Conservation (phyloP, 2,797 vertebrate genomes). For the Oreochromis grahami region DNA sequence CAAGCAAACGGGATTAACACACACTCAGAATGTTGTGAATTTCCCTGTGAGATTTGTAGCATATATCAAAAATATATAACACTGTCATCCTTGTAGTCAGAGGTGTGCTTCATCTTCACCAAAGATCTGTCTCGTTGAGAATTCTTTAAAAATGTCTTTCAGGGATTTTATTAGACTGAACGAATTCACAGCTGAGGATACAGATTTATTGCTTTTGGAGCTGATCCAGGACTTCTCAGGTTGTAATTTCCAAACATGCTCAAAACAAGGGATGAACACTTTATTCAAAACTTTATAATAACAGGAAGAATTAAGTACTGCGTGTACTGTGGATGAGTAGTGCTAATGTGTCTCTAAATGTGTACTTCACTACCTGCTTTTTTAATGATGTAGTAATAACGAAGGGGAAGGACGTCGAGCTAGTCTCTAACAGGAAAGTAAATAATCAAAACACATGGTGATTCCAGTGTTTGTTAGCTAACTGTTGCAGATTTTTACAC, state of each 20-base stretch:
- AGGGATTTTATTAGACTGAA: not conserved
- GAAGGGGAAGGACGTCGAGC: not conserved
- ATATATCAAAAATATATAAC: not conserved
- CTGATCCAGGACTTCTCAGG: not conserved
- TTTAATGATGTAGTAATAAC: not conserved
- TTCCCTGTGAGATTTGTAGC: not conserved
- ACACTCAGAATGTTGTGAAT: not conserved
- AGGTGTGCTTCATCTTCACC: not conserved
- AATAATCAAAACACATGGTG: not conserved
- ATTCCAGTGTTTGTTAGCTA: not conserved
- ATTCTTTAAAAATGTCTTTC: not conserved
- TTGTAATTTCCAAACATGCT: not conserved
- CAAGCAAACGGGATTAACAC: not conserved
- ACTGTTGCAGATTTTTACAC: too few species aligned
- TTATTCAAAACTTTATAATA: not conserved
- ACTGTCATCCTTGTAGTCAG: not conserved
- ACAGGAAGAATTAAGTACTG: not conserved
- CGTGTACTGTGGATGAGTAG: not conserved
- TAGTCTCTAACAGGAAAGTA: not conserved
- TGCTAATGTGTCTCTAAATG: not conserved
- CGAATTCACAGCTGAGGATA: not conserved
- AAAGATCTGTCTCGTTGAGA: not conserved
- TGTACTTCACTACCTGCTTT: not conserved
- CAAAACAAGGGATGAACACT: not conserved
- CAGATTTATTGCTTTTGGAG: not conserved